These are phyloP conservation scores for Amphipoea oculea DNA, from an alignment of 2,888 invertebrate species.

Conservation along the genomic window DNA sequence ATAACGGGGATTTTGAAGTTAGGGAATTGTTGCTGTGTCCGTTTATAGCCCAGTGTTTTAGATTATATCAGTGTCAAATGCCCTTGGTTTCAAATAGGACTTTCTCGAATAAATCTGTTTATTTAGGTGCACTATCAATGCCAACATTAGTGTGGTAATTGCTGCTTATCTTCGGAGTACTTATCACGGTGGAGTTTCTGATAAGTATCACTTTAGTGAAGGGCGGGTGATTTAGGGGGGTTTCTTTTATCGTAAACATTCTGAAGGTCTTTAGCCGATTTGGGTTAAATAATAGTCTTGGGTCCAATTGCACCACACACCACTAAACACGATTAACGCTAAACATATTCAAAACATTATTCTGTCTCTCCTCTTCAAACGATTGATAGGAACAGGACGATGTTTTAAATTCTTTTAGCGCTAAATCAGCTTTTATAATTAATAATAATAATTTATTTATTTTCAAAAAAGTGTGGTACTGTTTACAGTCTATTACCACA, in stretches of 20 bases:
- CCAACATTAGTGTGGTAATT: not conserved
- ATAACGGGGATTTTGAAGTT: conserved; percentile 50
- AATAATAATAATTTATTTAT: too few relatives aligned
- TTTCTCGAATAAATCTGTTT: conserved; percentile 44
- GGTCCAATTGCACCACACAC: too few relatives aligned
- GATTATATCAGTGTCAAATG: conserved; percentile 52
- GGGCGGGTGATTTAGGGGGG: not conserved
- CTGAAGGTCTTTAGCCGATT: not conserved
- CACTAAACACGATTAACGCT: too few relatives aligned
- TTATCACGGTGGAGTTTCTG: not conserved
- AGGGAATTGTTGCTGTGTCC: conserved; percentile 41
- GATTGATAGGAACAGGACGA: too few relatives aligned
- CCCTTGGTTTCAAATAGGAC: conserved; percentile 29
- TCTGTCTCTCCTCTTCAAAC: too few relatives aligned
- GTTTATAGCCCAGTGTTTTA: conserved; percentile 38
- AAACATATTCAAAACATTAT: too few relatives aligned
- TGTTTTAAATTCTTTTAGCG: too few relatives aligned
- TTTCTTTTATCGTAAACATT: not conserved
- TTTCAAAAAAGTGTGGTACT: too few relatives aligned
- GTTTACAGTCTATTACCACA: too few relatives aligned
- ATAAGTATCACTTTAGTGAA: not conserved
- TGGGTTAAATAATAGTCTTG: not conserved
- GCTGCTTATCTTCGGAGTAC: not conserved
- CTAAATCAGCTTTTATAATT: too few relatives aligned
- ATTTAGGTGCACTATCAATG: conserved; percentile 10